Base-by-base conservation (phyloP, 1,140 invertebrate genomes). In the Piezodorus guildinii region DNA sequence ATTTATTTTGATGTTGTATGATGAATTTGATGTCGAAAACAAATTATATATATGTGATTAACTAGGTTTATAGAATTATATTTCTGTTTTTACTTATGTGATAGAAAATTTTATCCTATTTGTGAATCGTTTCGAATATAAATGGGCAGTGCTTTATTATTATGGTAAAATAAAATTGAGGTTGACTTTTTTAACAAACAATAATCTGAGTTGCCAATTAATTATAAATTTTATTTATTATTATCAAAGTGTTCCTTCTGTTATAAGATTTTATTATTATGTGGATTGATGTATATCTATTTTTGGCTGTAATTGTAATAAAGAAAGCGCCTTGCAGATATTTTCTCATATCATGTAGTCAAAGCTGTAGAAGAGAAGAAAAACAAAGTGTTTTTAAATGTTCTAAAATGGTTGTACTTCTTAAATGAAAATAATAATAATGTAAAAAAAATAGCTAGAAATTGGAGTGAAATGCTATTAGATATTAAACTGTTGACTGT, bases 271-370 rank as follows among this genome's bases (percentile, higher is more conserved):
- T 5, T 49, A 49, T 19, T 6, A 17, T 49, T 10, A n/a, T 49
- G 46, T 49, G 46, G 46, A 19, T 17, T 49, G 19, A 25, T 56
- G 23, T 16, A 56, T 56, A 56, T 23, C 52, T 56, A 56, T 56
- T 56, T 56, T 56, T 56, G 52, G 19, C 23, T 56, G 17, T 23
- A 56, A 56, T 23, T 56, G 15, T 23, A 23, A 56, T 23, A 23
- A 23, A 16, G 6, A 16, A 23, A 56, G 23, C 23, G 52, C 52
- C 52, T 56, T 56, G 21, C 52, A 27, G 23, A 56, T 56, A 56
- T 56, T 27, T 56, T 56, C 52, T 56, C 52, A 56, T 56, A 56
- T 56, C 52, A 56, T 23, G 52, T 56, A 56, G 52, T 56, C 15
- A 5, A 23, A 17, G 52, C 52, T 27, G 19, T 56, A 56, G 52